A percentile compares a stretch with the other conserved stretches of the same genome.
These are phyloP conservation scores for Nyctibius bracteatus DNA, from an alignment of 2,113 vertebrate genomes.

Conservation along the genomic window DNA sequence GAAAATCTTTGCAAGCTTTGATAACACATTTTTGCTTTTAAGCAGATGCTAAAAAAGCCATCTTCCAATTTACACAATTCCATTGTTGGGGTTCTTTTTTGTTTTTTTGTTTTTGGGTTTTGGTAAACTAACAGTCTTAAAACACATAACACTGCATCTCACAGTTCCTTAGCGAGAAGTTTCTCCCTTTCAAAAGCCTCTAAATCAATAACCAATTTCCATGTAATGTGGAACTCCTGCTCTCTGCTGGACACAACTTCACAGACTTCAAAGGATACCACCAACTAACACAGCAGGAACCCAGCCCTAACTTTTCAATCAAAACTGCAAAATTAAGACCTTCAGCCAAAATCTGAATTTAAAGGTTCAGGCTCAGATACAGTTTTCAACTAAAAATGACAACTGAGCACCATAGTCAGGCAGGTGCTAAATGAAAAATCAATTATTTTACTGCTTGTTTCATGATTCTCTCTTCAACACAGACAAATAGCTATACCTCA, in stretches of 20 bases:
- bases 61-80: neutral
- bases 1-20: neutral
- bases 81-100: neutral
- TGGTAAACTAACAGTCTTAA: neutral
- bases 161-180: neutral
- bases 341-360: neutral
- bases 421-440: neutral
- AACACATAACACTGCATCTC: neutral
- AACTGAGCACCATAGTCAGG: neutral
- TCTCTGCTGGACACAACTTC: conserved; percentile 31
- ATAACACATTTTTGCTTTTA: neutral
- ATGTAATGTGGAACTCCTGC: neutral
- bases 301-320: neutral
- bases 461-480: neutral
- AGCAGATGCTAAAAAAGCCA: neutral
- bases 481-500: neutral
- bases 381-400: neutral
- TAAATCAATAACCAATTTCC: neutral
- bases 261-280: neutral
- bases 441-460: neutral
- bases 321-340: neutral
- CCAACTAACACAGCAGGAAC: neutral
- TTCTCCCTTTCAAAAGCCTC: neutral
- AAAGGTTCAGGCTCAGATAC: neutral
- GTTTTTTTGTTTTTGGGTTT: too few species aligned